Percentiles rank a stretch among this genome's conserved stretches.
Conservation (phyloP, 2,888 invertebrate genomes). For the Saturnia pavonia region DNA sequence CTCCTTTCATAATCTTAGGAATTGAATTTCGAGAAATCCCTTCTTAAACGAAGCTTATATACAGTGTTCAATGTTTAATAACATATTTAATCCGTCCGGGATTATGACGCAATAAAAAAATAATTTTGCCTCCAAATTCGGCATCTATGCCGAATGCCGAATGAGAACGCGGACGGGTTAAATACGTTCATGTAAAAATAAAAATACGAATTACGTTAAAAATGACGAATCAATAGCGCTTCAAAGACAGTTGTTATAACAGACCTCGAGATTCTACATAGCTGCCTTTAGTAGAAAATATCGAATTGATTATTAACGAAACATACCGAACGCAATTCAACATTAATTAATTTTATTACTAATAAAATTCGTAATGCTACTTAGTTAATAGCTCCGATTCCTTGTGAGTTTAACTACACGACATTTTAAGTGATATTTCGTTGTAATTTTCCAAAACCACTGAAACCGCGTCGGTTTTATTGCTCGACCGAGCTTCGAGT, state of each 20-base stretch:
- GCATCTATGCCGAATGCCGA: too few species aligned
- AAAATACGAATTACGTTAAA: too few species aligned
- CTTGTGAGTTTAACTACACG: conserved; percentile 36
- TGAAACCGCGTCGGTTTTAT: conserved; percentile 40
- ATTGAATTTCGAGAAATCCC: too few species aligned
- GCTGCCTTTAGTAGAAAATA: neutral
- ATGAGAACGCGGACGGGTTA: too few species aligned
- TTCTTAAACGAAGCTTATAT: too few species aligned
- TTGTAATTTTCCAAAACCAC: conserved; percentile 40
- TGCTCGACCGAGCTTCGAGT: conserved; percentile 20
- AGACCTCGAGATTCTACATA: neutral
- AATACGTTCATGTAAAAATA: too few species aligned
- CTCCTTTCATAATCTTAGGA: too few species aligned
- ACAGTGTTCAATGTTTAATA: too few species aligned
- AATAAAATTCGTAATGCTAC: conserved; percentile 21
- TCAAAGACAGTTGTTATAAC: neutral
- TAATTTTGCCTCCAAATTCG: too few species aligned
- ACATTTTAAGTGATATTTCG: conserved; percentile 41
- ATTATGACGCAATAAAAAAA: too few species aligned
- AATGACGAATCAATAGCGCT: too few species aligned
- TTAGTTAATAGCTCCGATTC: conserved; percentile 26
- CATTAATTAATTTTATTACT: conserved; percentile 19
- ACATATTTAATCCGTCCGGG: too few species aligned
- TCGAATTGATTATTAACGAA: neutral
- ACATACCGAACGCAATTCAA: conserved; percentile 6